Base-by-base conservation (phyloP, 2,797 vertebrate species). In the Sebastes diaconus region DNA sequence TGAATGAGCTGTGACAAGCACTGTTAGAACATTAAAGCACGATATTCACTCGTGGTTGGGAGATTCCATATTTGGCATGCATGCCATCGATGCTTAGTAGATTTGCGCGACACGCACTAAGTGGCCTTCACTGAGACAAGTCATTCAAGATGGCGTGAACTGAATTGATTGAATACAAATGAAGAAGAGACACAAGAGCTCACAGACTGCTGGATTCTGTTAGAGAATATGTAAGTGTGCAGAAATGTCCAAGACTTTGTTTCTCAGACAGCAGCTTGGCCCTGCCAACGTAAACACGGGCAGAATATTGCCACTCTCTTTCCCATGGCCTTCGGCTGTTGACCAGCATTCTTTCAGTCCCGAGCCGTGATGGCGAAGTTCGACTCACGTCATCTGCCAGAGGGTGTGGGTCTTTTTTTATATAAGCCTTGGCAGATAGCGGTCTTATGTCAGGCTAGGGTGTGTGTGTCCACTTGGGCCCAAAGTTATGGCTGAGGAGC, bases 321-420 rank as follows among this genome's bases (percentile, higher is more conserved):
- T 93, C 92, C 93, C 87, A 70, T 88, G 92, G 84, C 84, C 82
- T 65, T 73, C 24, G 24, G 91, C 70, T 85, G 80, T 86, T 82
- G 79, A 90, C 84, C 81, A 61, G 88, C 91, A 92, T 95, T 95
- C 91, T 70, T 90, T 63, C 42, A 16, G 85, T 90, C 92, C 86
- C 88, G 78, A n/a, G 80, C 64, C 52, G 75, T 75, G 79, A 90
- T 88, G 86, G 63, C 83, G 67, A 87, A 80, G 81, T 84, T 87
- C 14, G 79, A 83, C 68, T 93, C 79, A 80, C 87, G 75, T 95
- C 92, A 94, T 87, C 74, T 64, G 60, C 64, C 69, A 67, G 75
- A 87, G 91, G 92, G 93, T 25, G 90, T 93, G 87, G 90, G 79
- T 73, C 79, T 78, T 87, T 85, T 86, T 90, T 87, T 52, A 88